Evolutionary conservation across 2,797 vertebrate genomes (phyloP), one percentile per base, ranked within the genome.

Genomic region (Nyctalus aviator): DNA sequence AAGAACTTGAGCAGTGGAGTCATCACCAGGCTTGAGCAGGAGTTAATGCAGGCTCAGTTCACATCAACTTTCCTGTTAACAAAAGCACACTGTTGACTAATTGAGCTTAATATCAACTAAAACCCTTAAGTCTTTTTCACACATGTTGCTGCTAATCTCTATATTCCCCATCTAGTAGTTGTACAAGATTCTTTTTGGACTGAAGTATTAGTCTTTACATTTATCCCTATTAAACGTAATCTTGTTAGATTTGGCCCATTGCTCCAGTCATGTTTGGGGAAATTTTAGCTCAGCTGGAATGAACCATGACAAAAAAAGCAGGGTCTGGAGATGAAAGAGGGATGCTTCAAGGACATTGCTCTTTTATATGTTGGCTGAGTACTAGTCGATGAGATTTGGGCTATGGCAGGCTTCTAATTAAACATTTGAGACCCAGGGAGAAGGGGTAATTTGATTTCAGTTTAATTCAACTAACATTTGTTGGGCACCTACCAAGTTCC

Each of bases 191-290:
- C 94, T 93, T 96, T 97, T 86, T 77, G 82, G 87, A 96, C 88
- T 81, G 66, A 93, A 97, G 90, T 96, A 86, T 93, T 94, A 94
- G 96, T 96, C 97, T 97, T 97, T 96, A 97, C 96, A 96, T 97
- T 97, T 95, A 97, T 97, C 96, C 96, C 95, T 96, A 96, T 96
- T 96, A 97, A 95, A 95, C 85, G 92, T 97, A 96, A 97, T 97
- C 96, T 97, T 95, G 96, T 97, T 97, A 97, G 96, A 95, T 95
- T 95, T 85, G 32, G 96, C 93, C 96, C 90, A 96, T 96, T 25
- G 93, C 96, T 95, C 90, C 95, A 95, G 90, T 95, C 95, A 94
- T 92, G 95, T 96, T 93, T 84, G 93, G 75, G 85, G 91, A 96
- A 94, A 94, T 95, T 94, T 96, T 94, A 95, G 87, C 92, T 97